phyloP scores from a whole-genome alignment of 2,113 vertebrate species.

The Oplegnathus fasciatus region DNA sequence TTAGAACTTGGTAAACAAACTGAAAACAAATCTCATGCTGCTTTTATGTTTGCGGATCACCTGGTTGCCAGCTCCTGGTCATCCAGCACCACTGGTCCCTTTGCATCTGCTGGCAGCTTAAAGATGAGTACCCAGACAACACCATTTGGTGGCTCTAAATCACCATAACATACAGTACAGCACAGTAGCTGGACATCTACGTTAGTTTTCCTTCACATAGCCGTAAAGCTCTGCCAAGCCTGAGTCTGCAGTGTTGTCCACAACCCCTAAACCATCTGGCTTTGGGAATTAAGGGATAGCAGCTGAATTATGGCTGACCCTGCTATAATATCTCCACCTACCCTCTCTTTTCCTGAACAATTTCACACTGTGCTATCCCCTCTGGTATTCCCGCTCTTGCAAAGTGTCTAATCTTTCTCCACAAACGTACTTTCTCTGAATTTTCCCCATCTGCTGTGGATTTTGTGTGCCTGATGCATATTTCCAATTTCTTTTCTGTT shows the following conservation, averaged over 20 bases:
- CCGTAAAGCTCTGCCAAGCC: slow-evolving; percentile 5
- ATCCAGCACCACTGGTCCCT: not conserved
- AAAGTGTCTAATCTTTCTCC: slow-evolving; percentile 48
- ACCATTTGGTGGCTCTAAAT: not conserved
- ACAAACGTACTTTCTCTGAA: slow-evolving; percentile 24
- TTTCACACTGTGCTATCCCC: slow-evolving; percentile 40
- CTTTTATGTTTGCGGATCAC: not conserved
- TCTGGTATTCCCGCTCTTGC: slow-evolving; percentile 11
- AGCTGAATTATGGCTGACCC: slow-evolving; percentile 33
- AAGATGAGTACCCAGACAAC: not conserved
- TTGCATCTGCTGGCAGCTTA: not conserved
- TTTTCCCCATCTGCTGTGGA: slow-evolving; percentile 37
- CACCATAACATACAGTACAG: not conserved
- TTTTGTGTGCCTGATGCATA: slow-evolving; percentile 42
- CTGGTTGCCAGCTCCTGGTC: not conserved
- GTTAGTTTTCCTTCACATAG: slow-evolving; percentile 15
- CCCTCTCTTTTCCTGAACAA: slow-evolving; percentile 20
- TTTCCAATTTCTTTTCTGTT: slow-evolving; percentile 7
- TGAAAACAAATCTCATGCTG: not conserved
- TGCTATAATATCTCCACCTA: slow-evolving; percentile 26
- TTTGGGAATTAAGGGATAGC: slow-evolving; percentile 30
- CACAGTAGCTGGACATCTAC: not conserved
- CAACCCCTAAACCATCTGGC: slow-evolving; percentile 32
- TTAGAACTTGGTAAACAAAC: not conserved
- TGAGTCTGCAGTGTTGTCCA: slow-evolving; percentile 8